Evolutionary conservation across 2,888 invertebrate genomes (phyloP).

Genomic region (Diplazon laetatorius): DNA sequence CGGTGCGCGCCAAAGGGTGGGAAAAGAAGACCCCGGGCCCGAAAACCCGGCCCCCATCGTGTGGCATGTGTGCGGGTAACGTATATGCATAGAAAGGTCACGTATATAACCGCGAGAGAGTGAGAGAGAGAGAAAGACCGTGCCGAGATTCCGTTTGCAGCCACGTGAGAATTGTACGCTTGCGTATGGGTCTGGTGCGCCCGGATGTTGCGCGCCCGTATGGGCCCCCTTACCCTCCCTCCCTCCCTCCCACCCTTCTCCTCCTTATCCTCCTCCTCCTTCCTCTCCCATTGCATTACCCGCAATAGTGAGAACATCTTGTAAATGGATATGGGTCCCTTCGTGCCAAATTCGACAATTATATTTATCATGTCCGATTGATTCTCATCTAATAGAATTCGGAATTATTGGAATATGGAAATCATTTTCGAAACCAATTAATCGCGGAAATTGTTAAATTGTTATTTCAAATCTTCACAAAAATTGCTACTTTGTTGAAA

Average conservation of each 20-base stretch:
- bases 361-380: not conserved
- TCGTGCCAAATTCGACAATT: not conserved
- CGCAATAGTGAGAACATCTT: slow-evolving; percentile 49
- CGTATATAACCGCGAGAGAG: slow-evolving; percentile 59
- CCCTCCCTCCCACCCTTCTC: slow-evolving; percentile 18
- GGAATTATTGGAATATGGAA: too few relatives aligned
- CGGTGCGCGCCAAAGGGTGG: slow-evolving; percentile 61
- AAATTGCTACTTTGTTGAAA: too few relatives aligned
- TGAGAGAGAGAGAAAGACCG: too few relatives aligned
- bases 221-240: slow-evolving; percentile 4
- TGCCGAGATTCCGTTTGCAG: slow-evolving; percentile 61
- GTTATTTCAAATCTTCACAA: too few relatives aligned
- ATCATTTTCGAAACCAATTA: too few relatives aligned
- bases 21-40: slow-evolving; percentile 65
- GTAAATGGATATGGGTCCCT: slow-evolving; percentile 14
- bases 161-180: slow-evolving; percentile 64
- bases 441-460: too few relatives aligned
- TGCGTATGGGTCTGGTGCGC: slow-evolving; percentile 43
- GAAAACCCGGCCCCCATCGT: slow-evolving; percentile 56
- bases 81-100: slow-evolving; percentile 61
- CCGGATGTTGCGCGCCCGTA: slow-evolving; percentile 42
- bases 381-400: not conserved
- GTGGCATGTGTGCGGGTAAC: slow-evolving; percentile 26
- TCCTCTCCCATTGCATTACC: slow-evolving; percentile 45
- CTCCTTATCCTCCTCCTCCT: not conserved